These are phyloP conservation scores for Syritta pipiens DNA, from an alignment of 2,888 invertebrate genomes.

Conservation along the genomic window DNA sequence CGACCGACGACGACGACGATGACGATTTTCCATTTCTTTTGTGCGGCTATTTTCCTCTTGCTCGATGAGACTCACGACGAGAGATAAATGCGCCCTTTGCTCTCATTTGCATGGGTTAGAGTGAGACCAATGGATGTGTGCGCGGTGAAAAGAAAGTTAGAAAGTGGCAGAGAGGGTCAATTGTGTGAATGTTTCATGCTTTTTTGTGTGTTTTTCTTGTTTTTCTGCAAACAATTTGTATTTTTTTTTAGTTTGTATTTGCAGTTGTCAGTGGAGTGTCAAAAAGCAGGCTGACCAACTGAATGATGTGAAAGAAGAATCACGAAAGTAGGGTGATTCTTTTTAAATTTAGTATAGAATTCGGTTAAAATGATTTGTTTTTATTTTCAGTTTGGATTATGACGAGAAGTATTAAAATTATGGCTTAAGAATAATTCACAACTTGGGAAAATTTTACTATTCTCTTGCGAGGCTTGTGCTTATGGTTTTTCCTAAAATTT, in stretches of 20 bases:
- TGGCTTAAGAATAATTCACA: no score
- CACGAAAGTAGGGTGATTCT: slow-evolving; percentile 9
- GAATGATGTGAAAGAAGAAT: not conserved
- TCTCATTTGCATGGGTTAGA: slow-evolving; percentile 24
- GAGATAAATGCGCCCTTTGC: slow-evolving; percentile 24
- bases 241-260: not conserved
- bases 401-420: no score
- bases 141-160: slow-evolving; percentile 66
- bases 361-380: no score
- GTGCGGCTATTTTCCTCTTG: slow-evolving; percentile 40
- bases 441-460: no score
- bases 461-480: no score
- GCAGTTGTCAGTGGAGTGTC: slow-evolving; percentile 33
- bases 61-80: not conserved
- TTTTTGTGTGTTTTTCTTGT: slow-evolving; percentile 15
- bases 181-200: not conserved
- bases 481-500: no score
- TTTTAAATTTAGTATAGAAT: not conserved
- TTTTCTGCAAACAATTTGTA: slow-evolving; percentile 33
- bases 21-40: slow-evolving; percentile 61
- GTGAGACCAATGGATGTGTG: slow-evolving; percentile 8
- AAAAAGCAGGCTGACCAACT: slow-evolving; percentile 22
- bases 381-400: no score
- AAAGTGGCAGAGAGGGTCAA: slow-evolving; percentile 55
- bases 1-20: slow-evolving; percentile 30